A percentile compares a stretch with the other conserved stretches of the same genome.
Evolutionary conservation across 2,797 vertebrate genomes (phyloP).

Genomic region (Gallinago stenura): DNA sequence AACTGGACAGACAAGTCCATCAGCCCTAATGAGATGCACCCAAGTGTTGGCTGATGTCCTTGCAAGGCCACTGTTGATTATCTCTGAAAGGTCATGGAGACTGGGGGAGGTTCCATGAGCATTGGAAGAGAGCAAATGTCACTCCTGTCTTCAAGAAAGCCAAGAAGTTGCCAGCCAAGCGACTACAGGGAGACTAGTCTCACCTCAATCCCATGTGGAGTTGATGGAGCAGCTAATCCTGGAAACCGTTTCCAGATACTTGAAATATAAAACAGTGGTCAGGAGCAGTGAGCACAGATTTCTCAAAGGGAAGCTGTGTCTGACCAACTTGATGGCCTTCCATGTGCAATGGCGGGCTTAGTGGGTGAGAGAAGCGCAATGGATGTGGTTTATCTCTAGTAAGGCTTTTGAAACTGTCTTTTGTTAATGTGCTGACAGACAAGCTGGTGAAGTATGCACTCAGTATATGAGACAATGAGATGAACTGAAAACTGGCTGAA

Average conservation of each 20-base stretch:
- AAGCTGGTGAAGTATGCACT: neutral
- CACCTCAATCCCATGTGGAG: neutral
- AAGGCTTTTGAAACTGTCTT: neutral
- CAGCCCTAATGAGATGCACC: neutral
- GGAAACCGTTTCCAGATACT: neutral
- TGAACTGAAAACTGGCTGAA: neutral
- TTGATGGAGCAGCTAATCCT: neutral
- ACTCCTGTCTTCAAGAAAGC: neutral
- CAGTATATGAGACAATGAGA: neutral
- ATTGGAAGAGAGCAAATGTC: neutral
- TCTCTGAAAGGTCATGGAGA: neutral
- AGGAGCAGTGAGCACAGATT: neutral
- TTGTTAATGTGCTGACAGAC: neutral
- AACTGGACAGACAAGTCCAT: neutral
- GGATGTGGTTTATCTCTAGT: neutral
- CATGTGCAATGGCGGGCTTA: neutral
- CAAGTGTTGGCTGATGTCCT: neutral
- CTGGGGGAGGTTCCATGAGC: rapidly evolving
- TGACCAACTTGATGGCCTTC: neutral
- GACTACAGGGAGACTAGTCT: neutral
- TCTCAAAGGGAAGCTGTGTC: neutral
- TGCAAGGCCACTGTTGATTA: rapidly evolving
- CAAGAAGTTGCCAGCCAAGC: neutral
- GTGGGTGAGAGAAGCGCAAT: neutral
- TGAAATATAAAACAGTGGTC: neutral